Evolutionary conservation across 2,113 vertebrate genomes (phyloP), one percentile per base, ranked within the genome.

Genomic region (Pseudorhombus dupliciocellatus): DNA sequence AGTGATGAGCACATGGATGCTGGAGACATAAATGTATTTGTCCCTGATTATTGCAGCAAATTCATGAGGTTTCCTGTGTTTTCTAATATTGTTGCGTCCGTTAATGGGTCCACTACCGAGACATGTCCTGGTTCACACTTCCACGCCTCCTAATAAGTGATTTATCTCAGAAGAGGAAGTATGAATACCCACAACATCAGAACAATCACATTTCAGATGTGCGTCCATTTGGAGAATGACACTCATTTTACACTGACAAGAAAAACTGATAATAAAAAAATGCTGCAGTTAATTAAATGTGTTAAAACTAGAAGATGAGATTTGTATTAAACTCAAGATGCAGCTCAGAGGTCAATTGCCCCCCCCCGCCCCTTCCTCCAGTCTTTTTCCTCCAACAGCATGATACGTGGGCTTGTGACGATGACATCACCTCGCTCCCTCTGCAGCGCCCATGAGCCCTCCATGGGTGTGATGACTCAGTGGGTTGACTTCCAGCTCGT

Each of bases 391-490:
- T 70, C 48, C 71, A 72, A 70, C 69, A 70, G 48, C 10, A 20
- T 28, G 40, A 67, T 80, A 52, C 11, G 73, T 80, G 64, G 75
- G 40, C 71, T 42, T 15, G 30, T 42, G 42, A 57, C 25, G 65
- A 86, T 88, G 80, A 84, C 80, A 73, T 87, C 83, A 74, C 50
- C 61, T 73, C 62, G 7, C 74, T 70, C 74, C 57, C 48, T 81
- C 73, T 21, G 9, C 76, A 78, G 72, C 20, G 26, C 61, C 70
- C 26, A 50, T 59, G 4, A 64, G 75, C 62, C 67, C 73, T 58
- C 73, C 51, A 58, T 52, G 75, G 65, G 72, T 68, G 70, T 20
- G 79, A 87, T 88, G 87, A 91, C 77, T 89, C 86, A 89, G 75
- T 84, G 80, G 68, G 73, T 75, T 53, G 75, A 74, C 73, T 87